A percentile compares a stretch with the other conserved stretches of the same genome.
phyloP scores from a whole-genome alignment of 2,888 invertebrate genomes.

The Lacanobia oleracea region DNA sequence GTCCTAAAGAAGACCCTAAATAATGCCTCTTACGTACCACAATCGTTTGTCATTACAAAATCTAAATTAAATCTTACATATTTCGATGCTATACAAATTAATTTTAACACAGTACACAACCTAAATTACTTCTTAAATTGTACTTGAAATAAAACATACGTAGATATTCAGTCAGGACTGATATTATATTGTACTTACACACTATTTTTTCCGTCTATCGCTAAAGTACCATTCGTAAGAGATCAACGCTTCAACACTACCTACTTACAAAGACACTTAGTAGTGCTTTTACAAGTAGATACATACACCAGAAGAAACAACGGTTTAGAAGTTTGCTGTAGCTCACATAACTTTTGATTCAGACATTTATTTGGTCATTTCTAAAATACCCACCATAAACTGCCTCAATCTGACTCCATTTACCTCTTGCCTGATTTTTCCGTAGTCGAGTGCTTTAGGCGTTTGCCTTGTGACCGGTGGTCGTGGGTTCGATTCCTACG shows the following conservation, averaged over 20 bases:
- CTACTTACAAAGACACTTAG: slow-evolving; percentile 44
- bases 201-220: slow-evolving; percentile 56
- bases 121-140: slow-evolving; percentile 49
- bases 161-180: slow-evolving; percentile 61
- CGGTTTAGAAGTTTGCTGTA: background rate
- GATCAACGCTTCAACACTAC: slow-evolving; percentile 74
- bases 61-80: slow-evolving; percentile 15
- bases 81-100: slow-evolving; percentile 31
- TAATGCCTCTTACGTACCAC: slow-evolving; percentile 23
- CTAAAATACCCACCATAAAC: background rate
- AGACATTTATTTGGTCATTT: background rate
- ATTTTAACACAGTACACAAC: slow-evolving; percentile 27
- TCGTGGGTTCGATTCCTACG: too few relatives aligned
- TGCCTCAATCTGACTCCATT: background rate
- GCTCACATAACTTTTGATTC: background rate
- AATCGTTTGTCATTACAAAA: slow-evolving; percentile 7
- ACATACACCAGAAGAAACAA: slow-evolving; percentile 42
- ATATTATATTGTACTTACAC: slow-evolving; percentile 59
- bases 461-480: too few relatives aligned
- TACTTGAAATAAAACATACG: slow-evolving; percentile 58
- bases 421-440: background rate
- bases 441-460: too few relatives aligned
- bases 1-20: background rate
- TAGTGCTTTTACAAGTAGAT: slow-evolving; percentile 45
- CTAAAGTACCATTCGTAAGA: slow-evolving; percentile 79